These are phyloP conservation scores for Exaiptasia diaphana DNA, from an alignment of 64 coral and sea anemone genomes.

Conservation along the genomic window DNA sequence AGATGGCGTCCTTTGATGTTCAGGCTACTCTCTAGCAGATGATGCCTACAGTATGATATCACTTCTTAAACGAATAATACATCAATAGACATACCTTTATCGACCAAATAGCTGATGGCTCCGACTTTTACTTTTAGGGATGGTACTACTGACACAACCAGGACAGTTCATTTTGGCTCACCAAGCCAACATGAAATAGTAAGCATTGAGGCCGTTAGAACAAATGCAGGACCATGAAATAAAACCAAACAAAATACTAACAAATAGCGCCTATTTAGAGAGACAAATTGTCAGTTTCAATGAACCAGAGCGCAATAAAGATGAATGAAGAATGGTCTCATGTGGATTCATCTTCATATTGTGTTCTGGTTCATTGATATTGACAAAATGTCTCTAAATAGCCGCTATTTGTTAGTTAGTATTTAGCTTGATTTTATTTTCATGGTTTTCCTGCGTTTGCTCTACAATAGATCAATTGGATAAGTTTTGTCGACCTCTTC, in stretches of 20 bases:
- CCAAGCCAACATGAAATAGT: slow-evolving; percentile 77
- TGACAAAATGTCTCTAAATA: no score
- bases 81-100: neutral
- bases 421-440: no score
- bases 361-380: no score
- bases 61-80: neutral
- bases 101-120: neutral
- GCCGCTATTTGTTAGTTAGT: no score
- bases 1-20: neutral
- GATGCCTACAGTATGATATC: neutral
- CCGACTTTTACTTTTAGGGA: slow-evolving; percentile 21
- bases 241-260: no score
- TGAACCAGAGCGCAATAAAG: neutral
- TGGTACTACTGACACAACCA: slow-evolving; percentile 82
- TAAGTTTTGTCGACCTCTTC: no score
- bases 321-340: neutral
- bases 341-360: neutral
- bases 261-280: no score
- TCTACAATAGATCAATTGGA: no score
- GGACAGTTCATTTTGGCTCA: slow-evolving; percentile 90
- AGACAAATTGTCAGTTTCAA: neutral
- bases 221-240: no score
- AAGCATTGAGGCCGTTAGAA: neutral
- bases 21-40: no score
- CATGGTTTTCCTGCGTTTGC: no score